Percentiles rank a stretch among this genome's conserved stretches.
Evolutionary conservation across 2,797 vertebrate genomes (phyloP).

Genomic region (Cygnus olor): DNA sequence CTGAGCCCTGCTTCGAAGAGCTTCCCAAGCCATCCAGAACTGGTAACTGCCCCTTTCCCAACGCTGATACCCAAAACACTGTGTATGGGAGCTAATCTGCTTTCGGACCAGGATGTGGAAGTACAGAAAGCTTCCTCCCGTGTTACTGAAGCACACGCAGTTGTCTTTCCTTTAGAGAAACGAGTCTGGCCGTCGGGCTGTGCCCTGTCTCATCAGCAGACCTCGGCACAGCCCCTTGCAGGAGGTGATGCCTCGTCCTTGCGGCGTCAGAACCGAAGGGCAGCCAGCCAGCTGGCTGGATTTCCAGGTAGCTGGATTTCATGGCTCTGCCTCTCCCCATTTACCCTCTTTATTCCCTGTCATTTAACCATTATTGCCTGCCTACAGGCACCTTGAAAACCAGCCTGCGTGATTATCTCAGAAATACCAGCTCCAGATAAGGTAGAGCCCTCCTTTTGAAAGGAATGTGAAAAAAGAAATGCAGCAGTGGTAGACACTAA

Average conservation of each 20-base stretch:
- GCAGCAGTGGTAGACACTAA: not conserved
- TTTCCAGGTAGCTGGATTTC: not conserved
- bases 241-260: not conserved
- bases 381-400: not conserved
- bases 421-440: not conserved
- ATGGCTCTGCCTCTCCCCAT: not conserved
- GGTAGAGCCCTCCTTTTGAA: not conserved
- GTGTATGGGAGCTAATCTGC: not conserved
- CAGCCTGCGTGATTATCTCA: not conserved
- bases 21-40: not conserved
- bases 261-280: not conserved
- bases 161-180: not conserved
- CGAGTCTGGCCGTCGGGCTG: not conserved
- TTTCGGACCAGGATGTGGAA: not conserved
- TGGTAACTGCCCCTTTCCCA: not conserved
- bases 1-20: not conserved
- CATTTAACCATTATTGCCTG: not conserved
- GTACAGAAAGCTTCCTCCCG: not conserved
- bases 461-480: not conserved
- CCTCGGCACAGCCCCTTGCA: not conserved
- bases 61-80: not conserved
- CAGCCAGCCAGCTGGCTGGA: not conserved
- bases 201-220: not conserved
- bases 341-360: not conserved
- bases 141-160: rapidly evolving